A percentile compares a stretch with the other conserved stretches of the same genome.
Evolutionary conservation across 1,140 invertebrate genomes (phyloP).

Genomic region (Megalopta genalis): DNA sequence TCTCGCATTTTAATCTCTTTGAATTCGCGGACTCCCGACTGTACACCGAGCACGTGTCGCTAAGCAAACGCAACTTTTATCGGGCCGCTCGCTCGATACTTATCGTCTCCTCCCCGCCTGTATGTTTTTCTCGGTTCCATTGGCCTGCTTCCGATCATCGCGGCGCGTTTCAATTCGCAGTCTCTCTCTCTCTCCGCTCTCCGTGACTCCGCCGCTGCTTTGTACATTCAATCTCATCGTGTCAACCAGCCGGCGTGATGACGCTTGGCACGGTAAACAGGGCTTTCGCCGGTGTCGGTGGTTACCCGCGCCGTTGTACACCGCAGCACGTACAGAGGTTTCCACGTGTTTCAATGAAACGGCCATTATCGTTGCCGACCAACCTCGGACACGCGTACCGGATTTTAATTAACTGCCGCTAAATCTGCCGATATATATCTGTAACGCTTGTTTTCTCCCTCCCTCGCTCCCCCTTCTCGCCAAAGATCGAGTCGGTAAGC

Average conservation of each 20-base stretch:
- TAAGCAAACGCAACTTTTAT: conserved; percentile 40
- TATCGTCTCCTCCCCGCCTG: not conserved
- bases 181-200: not conserved
- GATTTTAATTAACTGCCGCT: not conserved
- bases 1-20: conserved; percentile 51
- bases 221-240: conserved; percentile 63
- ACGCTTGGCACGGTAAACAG: conserved; percentile 44
- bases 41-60: conserved; percentile 18
- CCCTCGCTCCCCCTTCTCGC: not conserved
- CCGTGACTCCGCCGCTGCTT: conserved; percentile 25
- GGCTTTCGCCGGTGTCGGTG: conserved; percentile 32
- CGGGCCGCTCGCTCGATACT: not conserved
- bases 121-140: not conserved
- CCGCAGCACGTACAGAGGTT: conserved; percentile 32
- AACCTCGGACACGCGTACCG: not conserved
- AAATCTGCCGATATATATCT: no score
- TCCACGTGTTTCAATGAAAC: conserved; percentile 13
- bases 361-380: not conserved
- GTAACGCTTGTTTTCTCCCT: no score
- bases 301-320: conserved; percentile 21
- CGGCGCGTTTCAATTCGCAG: not conserved
- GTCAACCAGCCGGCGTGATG: conserved; percentile 36
- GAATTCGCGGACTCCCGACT: conserved; percentile 41
- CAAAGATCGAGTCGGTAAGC: not conserved
- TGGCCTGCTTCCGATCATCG: not conserved